phyloP scores from a whole-genome alignment of 2,113 vertebrate species.

The Gambusia holbrooki region DNA sequence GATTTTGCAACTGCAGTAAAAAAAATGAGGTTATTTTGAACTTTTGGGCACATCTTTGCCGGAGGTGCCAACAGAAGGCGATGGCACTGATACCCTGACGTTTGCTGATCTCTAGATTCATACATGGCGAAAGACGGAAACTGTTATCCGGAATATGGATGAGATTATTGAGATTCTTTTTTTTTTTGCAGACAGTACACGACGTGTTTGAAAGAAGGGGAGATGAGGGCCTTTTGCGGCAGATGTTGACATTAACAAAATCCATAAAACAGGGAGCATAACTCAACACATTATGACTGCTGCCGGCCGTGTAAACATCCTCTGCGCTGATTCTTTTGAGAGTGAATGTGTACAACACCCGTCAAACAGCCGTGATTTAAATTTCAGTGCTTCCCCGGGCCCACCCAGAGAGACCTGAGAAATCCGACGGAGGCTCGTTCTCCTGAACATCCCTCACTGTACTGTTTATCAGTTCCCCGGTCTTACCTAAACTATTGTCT shows the following conservation, averaged over 20 bases:
- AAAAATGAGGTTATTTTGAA: neutral
- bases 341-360: constrained; percentile 64
- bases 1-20: neutral
- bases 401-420: constrained; percentile 70
- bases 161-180: constrained; percentile 22
- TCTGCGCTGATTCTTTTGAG: constrained; percentile 39
- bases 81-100: neutral
- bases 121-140: constrained; percentile 1
- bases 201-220: neutral
- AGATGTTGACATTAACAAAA: constrained; percentile 50
- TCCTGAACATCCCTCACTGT: constrained; percentile 27
- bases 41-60: neutral
- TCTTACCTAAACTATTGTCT: constrained; percentile 11
- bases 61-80: neutral
- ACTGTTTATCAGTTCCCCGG: constrained; percentile 27
- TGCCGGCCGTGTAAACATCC: constrained; percentile 73
- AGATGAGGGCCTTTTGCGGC: constrained; percentile 2
- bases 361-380: constrained; percentile 69
- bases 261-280: constrained; percentile 51
- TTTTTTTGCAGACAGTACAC: constrained; percentile 13
- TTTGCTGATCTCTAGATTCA: neutral
- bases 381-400: constrained; percentile 45
- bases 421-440: constrained; percentile 32
- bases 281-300: constrained; percentile 55
- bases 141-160: constrained; percentile 3